These are phyloP conservation scores for Aspiorhynchus laticeps DNA, from an alignment of 2,113 vertebrate species.

Conservation along the genomic window DNA sequence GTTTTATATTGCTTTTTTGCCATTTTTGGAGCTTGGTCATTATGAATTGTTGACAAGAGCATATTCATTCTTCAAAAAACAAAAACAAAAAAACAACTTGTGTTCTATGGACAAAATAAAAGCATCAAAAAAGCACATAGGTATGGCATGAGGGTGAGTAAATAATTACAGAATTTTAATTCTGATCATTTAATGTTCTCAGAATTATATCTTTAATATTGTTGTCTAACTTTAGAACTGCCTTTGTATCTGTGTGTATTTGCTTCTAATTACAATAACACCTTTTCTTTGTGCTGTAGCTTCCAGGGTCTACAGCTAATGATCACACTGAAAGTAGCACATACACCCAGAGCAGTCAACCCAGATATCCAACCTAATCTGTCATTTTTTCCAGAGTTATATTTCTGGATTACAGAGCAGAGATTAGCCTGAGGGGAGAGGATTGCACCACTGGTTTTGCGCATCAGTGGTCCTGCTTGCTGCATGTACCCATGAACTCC, in stretches of 20 bases:
- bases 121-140: background rate
- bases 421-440: slow-evolving; percentile 32
- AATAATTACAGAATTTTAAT: background rate
- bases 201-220: background rate
- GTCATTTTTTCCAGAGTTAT: slow-evolving; percentile 34
- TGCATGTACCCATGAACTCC: background rate
- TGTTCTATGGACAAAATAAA: background rate
- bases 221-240: background rate
- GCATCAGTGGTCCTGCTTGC: slow-evolving; percentile 17
- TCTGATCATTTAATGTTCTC: background rate
- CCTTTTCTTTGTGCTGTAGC: background rate
- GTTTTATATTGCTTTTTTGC: background rate
- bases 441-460: slow-evolving; percentile 8
- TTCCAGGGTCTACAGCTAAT: background rate
- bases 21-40: background rate
- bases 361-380: slow-evolving; percentile 37
- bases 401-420: slow-evolving; percentile 47
- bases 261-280: background rate
- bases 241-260: background rate
- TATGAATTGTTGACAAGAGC: background rate
- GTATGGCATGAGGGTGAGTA: background rate
- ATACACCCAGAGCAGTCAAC: background rate
- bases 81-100: too few species aligned
- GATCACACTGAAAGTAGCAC: background rate
- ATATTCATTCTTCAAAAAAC: background rate